phyloP scores from a whole-genome alignment of 2,888 invertebrate genomes.

The Drosophila peninsularis region DNA sequence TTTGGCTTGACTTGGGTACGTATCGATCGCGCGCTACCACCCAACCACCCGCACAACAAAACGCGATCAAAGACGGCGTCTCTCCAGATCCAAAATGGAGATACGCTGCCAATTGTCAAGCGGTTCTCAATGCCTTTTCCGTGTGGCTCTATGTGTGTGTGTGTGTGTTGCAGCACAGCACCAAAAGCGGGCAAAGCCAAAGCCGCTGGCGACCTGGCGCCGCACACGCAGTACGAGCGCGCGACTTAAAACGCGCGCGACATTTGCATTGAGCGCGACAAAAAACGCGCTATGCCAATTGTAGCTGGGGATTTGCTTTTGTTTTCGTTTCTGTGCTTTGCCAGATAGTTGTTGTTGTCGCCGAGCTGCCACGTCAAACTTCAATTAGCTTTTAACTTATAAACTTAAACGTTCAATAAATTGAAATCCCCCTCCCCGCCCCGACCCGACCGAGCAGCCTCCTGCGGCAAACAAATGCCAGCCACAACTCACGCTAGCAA shows the following conservation, averaged over 20 bases:
- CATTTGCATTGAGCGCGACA: slow-evolving; percentile 52
- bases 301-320: neutral
- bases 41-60: slow-evolving; percentile 66
- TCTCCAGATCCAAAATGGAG: slow-evolving; percentile 58
- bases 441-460: neutral
- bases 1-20: slow-evolving; percentile 46
- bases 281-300: slow-evolving; percentile 31
- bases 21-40: slow-evolving; percentile 37
- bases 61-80: slow-evolving; percentile 74
- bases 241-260: slow-evolving; percentile 47
- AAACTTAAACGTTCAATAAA: slow-evolving; percentile 73
- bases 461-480: slow-evolving; percentile 28
- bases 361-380: slow-evolving; percentile 54
- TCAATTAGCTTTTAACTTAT: slow-evolving; percentile 75
- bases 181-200: slow-evolving; percentile 49
- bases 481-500: slow-evolving; percentile 46
- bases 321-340: neutral
- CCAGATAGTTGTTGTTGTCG: slow-evolving; percentile 2
- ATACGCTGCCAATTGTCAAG: slow-evolving; percentile 61
- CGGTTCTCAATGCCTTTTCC: slow-evolving; percentile 63
- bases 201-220: slow-evolving; percentile 38
- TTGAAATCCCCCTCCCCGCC: slow-evolving; percentile 29
- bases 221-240: slow-evolving; percentile 22
- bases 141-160: slow-evolving; percentile 21
- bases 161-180: slow-evolving; percentile 14